Evolutionary conservation across 64 coral and sea anemone genomes (phyloP).

Genomic region (Astreopora myriophthalma): DNA sequence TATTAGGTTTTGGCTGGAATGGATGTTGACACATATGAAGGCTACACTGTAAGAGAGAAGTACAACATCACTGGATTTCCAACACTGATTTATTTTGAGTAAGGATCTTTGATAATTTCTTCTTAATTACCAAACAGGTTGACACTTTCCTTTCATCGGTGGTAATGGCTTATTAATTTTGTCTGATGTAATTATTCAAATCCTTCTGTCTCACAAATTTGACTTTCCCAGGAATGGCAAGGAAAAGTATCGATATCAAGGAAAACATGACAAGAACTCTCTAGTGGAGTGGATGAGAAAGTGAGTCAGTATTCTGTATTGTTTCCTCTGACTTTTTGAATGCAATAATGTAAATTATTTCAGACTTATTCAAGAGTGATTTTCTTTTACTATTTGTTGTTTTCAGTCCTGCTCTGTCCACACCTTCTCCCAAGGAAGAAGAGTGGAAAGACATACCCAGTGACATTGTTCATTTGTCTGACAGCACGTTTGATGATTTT

Average conservation of each 20-base stretch:
- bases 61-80: constrained; percentile 99
- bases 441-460: constrained; percentile 93
- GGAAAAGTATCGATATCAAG: constrained; percentile 85
- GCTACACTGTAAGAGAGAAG: constrained; percentile 78
- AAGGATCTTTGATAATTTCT: constrained; percentile 8
- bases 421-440: constrained; percentile 69
- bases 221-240: constrained; percentile 56
- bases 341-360: no score
- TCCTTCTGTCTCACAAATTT: neutral
- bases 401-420: constrained; percentile 59
- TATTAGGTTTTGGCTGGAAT: constrained; percentile 88
- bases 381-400: neutral
- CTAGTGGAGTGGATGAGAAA: constrained; percentile 90
- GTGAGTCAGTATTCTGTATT: constrained; percentile 47
- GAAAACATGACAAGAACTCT: constrained; percentile 94
- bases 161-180: neutral
- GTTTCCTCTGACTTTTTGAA: neutral
- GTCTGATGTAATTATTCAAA: neutral
- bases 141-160: neutral
- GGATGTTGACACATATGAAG: constrained; percentile 95
- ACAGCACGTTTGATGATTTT: constrained; percentile 91
- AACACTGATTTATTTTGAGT: constrained; percentile 97
- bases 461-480: constrained; percentile 90
- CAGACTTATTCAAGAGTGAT: neutral
- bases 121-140: neutral